Conservation (phyloP, 2,888 invertebrate genomes). For the Xanthorhoe designata region DNA sequence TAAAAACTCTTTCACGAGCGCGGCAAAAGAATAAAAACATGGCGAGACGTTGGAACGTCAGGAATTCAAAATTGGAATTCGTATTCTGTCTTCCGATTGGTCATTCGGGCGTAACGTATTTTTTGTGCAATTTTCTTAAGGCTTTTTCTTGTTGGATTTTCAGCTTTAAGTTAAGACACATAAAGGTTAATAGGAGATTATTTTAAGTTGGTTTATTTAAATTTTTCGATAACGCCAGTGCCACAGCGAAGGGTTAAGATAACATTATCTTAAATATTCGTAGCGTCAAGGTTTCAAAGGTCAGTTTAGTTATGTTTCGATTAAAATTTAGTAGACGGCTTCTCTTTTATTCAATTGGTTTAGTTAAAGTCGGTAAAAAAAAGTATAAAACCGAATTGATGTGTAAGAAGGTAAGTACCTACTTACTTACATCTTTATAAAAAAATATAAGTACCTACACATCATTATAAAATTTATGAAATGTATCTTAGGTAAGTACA, state of each 20-base stretch:
- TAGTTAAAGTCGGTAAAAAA: too few species aligned
- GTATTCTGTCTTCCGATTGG: slow-evolving; percentile 62
- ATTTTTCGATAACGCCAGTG: slow-evolving; percentile 56
- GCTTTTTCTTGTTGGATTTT: slow-evolving; percentile 25
- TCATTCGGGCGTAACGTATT: slow-evolving; percentile 59
- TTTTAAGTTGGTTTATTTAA: slow-evolving; percentile 41
- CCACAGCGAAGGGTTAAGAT: slow-evolving; percentile 63
- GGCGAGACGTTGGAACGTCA: slow-evolving; percentile 64
- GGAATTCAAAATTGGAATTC: slow-evolving; percentile 68
- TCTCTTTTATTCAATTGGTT: not conserved
- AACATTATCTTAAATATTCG: slow-evolving; percentile 68
- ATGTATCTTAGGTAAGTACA: too few species aligned
- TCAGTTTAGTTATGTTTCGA: slow-evolving; percentile 32
- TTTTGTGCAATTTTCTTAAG: slow-evolving; percentile 44
- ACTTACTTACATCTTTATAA: too few species aligned
- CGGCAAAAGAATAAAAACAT: slow-evolving; percentile 52
- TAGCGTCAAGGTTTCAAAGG: slow-evolving; percentile 56
- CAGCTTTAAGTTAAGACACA: slow-evolving; percentile 24
- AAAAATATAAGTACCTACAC: too few species aligned
- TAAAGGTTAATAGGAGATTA: slow-evolving; percentile 33
- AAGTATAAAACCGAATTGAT: too few species aligned
- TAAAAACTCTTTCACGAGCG: slow-evolving; percentile 43
- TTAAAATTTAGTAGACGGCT: slow-evolving; percentile 13
- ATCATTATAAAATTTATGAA: too few species aligned
- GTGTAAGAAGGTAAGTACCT: too few species aligned